A percentile compares a stretch with the other conserved stretches of the same genome.
Conservation (phyloP, 2,113 vertebrate species). For the Buteo buteo region DNA sequence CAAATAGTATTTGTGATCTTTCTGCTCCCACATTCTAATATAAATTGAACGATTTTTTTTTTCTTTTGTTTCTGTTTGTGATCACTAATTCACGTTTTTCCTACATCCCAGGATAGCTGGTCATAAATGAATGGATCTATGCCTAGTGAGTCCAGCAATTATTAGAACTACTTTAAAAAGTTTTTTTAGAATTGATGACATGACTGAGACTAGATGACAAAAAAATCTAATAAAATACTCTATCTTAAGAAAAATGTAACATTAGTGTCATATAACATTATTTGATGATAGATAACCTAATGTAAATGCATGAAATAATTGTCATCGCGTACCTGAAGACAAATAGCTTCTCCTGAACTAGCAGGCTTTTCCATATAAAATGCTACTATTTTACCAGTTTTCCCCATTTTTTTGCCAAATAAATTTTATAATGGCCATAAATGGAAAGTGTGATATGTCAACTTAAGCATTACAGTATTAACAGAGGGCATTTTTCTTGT, state of each 20-base stretch:
- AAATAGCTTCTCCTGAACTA: neutral
- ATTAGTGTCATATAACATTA: neutral
- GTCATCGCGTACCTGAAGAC: neutral
- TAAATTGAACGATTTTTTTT: neutral
- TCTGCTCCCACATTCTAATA: neutral
- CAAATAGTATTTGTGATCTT: neutral
- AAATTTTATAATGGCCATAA: constrained; percentile 42
- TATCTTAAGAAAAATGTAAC: neutral
- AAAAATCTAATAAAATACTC: neutral
- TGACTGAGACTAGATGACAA: neutral
- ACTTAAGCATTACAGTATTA: constrained; percentile 16
- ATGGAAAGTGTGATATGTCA: constrained; percentile 22
- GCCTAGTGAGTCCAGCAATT: neutral
- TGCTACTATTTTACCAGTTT: neutral
- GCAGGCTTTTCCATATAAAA: constrained; percentile 30
- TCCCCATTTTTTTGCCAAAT: neutral
- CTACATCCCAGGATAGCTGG: neutral
- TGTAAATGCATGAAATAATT: neutral
- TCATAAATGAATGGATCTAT: neutral
- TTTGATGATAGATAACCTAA: neutral
- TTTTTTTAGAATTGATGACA: neutral
- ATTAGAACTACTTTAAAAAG: neutral
- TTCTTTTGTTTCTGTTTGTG: neutral
- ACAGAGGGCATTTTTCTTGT: neutral
- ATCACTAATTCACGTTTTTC: neutral